Evolutionary conservation across 1,140 invertebrate species (phyloP).

Genomic region (Drosophila nigromelanica): DNA sequence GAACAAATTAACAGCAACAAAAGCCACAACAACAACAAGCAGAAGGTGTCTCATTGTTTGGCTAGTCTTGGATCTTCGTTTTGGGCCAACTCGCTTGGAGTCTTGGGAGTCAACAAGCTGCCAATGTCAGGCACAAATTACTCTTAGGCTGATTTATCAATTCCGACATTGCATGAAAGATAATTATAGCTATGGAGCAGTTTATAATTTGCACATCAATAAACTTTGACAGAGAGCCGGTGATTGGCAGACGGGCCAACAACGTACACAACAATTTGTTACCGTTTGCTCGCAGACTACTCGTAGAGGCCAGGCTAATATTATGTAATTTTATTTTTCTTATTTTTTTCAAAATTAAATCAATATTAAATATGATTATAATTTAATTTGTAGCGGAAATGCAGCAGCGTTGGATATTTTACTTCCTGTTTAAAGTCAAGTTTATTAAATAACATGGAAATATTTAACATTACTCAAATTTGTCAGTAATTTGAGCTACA

Average conservation of each 20-base stretch:
- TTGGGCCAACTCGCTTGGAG: neutral
- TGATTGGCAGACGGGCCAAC: constrained; percentile 16
- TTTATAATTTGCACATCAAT: constrained; percentile 77
- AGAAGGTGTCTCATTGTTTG: constrained; percentile 42
- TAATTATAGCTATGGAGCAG: constrained; percentile 34
- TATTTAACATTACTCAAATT: constrained; percentile 17
- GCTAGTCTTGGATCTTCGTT: constrained; percentile 14
- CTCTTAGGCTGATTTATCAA: constrained; percentile 26
- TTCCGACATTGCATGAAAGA: constrained; percentile 17
- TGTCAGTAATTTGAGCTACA: constrained; percentile 20
- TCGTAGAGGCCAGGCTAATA: constrained; percentile 3
- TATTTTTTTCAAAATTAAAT: constrained; percentile 51
- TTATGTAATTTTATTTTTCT: constrained; percentile 28
- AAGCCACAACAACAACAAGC: constrained; percentile 35
- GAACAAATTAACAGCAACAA: constrained; percentile 15
- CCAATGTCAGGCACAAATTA: constrained; percentile 43
- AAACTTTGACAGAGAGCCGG: constrained; percentile 63
- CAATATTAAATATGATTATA: constrained; percentile 62
- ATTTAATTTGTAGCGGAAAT: constrained; percentile 46
- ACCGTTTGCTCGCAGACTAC: constrained; percentile 45
- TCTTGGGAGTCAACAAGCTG: constrained; percentile 27
- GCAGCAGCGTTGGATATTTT: constrained; percentile 29
- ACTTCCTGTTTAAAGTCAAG: constrained; percentile 54
- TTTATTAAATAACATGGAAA: constrained; percentile 62
- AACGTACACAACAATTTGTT: constrained; percentile 34